Conservation (phyloP, 2,797 vertebrate species). For the Sebastes minor region DNA sequence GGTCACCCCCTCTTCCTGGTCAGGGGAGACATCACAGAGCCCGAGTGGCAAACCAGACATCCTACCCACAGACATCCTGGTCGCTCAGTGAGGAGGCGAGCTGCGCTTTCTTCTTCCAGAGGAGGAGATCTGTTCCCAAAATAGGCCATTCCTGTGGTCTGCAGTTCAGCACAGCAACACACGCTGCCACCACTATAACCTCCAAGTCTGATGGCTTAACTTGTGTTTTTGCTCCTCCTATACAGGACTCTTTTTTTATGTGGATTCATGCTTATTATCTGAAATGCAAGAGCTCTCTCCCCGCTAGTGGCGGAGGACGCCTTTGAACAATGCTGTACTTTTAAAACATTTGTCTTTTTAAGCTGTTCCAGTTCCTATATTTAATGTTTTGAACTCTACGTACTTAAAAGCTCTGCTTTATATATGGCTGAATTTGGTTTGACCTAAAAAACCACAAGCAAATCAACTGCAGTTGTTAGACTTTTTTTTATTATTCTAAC, state of each 20-base stretch:
- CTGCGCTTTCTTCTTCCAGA: constrained; percentile 68
- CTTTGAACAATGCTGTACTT: constrained; percentile 76
- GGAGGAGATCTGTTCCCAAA: constrained; percentile 76
- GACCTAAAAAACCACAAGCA: constrained; percentile 43
- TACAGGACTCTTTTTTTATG: constrained; percentile 60
- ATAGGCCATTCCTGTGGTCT: constrained; percentile 83
- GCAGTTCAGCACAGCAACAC: constrained; percentile 72
- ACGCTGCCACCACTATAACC: constrained; percentile 74
- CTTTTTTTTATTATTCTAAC: constrained; percentile 48
- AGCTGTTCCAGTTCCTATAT: constrained; percentile 75
- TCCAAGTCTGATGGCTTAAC: constrained; percentile 71
- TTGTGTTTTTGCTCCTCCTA: constrained; percentile 73
- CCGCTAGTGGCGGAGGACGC: constrained; percentile 50
- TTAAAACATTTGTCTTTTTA: constrained; percentile 69
- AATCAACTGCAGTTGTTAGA: constrained; percentile 46
- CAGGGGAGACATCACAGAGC: constrained; percentile 61
- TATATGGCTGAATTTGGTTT: constrained; percentile 56
- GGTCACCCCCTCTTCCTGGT: constrained; percentile 74
- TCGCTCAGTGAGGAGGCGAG: constrained; percentile 71
- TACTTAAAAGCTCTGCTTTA: constrained; percentile 64
- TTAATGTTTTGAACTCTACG: constrained; percentile 73
- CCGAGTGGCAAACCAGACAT: constrained; percentile 68
- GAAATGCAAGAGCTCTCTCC: constrained; percentile 67
- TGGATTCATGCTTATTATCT: constrained; percentile 78
- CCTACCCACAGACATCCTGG: constrained; percentile 73